These are phyloP conservation scores for Halocaridina rubra DNA, from an alignment of 2,888 invertebrate species.

Conservation along the genomic window DNA sequence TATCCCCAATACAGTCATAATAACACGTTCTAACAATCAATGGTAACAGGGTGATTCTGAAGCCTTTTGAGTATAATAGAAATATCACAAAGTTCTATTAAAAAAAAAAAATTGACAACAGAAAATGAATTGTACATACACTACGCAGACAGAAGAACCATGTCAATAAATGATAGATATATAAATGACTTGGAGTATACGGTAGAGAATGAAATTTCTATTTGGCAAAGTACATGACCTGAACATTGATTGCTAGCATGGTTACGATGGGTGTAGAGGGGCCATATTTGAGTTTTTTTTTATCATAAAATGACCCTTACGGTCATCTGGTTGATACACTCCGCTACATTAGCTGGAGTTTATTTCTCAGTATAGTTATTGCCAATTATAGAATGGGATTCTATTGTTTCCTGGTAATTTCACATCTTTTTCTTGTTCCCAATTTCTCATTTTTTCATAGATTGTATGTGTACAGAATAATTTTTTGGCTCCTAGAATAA, in stretches of 20 bases:
- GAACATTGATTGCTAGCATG: background rate
- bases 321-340: constrained; percentile 14
- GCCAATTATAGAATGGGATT: constrained; percentile 23
- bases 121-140: background rate
- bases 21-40: background rate
- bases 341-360: constrained; percentile 55
- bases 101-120: background rate
- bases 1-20: background rate
- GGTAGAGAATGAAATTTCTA: too few species aligned
- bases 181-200: too few species aligned
- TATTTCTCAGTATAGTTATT: constrained; percentile 19
- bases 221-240: background rate
- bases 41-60: too few species aligned
- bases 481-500: constrained; percentile 50
- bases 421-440: constrained; percentile 42
- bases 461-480: constrained; percentile 52
- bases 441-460: constrained; percentile 47
- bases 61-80: too few species aligned
- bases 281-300: background rate
- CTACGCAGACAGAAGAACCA: background rate
- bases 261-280: background rate
- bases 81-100: too few species aligned
- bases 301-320: background rate
- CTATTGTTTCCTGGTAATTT: constrained; percentile 31
- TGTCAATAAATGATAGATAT: too few species aligned